Percentiles rank a stretch among this genome's conserved stretches.
Evolutionary conservation across 2,113 vertebrate genomes (phyloP).

Genomic region (Labrus mixtus): DNA sequence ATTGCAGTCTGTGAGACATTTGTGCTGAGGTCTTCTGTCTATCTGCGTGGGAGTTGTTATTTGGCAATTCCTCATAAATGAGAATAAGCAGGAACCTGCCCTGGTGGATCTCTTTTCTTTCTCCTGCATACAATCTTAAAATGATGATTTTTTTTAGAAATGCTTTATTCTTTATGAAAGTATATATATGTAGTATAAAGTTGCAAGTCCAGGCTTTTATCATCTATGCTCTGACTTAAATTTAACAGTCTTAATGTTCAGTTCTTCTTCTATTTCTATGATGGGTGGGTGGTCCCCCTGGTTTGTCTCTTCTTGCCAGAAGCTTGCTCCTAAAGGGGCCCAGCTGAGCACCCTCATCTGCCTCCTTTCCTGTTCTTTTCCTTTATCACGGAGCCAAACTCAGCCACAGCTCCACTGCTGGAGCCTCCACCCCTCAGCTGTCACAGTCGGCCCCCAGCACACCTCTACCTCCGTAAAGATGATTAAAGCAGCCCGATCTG

Average conservation of each 20-base stretch:
- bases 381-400: constrained; percentile 43
- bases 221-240: not conserved
- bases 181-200: constrained; percentile 12
- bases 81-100: constrained; percentile 46
- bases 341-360: constrained; percentile 4
- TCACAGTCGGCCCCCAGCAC: constrained; percentile 45
- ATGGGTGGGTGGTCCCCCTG: constrained; percentile 46
- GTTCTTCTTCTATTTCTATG: constrained; percentile 23
- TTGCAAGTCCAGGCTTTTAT: constrained; percentile 21
- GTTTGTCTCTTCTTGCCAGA: constrained; percentile 46
- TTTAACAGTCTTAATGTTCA: not conserved
- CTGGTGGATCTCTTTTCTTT: constrained; percentile 33
- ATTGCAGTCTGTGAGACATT: constrained; percentile 51
- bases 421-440: constrained; percentile 35
- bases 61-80: constrained; percentile 46
- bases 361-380: constrained; percentile 15
- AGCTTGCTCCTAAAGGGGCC: constrained; percentile 51
- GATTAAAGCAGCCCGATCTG: constrained; percentile 66
- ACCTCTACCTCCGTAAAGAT: constrained; percentile 61
- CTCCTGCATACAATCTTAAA: constrained; percentile 23
- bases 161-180: constrained; percentile 25
- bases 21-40: constrained; percentile 55
- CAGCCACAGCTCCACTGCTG: constrained; percentile 19
- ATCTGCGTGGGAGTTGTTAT: constrained; percentile 55
- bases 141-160: constrained; percentile 22